These are phyloP conservation scores for Willowsia nigromaculata DNA, from an alignment of 2,888 invertebrate genomes.

Conservation along the genomic window DNA sequence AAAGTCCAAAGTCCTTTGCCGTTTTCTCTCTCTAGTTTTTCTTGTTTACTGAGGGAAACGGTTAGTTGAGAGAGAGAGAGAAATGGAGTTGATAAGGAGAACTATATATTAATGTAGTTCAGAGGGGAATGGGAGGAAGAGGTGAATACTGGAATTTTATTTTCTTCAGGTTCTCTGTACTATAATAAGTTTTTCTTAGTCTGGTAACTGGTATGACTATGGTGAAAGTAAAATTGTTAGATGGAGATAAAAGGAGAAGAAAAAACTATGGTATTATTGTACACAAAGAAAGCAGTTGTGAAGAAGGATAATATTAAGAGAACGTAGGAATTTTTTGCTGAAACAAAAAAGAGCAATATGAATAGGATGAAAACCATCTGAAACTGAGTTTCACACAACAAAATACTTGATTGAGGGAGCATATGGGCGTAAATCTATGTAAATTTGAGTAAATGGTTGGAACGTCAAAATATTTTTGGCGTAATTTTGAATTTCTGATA, in stretches of 20 bases:
- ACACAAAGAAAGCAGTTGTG: not conserved
- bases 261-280: not conserved
- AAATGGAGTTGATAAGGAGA: constrained; percentile 22
- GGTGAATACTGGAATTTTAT: not conserved
- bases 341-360: too few relatives aligned
- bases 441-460: too few relatives aligned
- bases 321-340: not conserved
- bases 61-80: not conserved
- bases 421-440: too few relatives aligned
- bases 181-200: not conserved
- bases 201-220: not conserved
- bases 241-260: not conserved
- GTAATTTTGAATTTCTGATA: too few relatives aligned
- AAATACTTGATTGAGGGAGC: too few relatives aligned
- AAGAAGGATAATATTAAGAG: not conserved
- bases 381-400: too few relatives aligned
- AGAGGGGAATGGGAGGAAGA: not conserved
- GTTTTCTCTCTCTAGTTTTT: too few relatives aligned
- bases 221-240: not conserved
- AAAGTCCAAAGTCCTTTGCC: too few relatives aligned
- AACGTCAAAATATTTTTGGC: too few relatives aligned
- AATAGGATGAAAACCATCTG: too few relatives aligned
- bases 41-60: not conserved
- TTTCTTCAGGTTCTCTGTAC: not conserved
- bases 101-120: constrained; percentile 29